Evolutionary conservation across 2,113 vertebrate species (phyloP), one percentile per base, ranked within the genome.

Genomic region (Agelaius phoeniceus): DNA sequence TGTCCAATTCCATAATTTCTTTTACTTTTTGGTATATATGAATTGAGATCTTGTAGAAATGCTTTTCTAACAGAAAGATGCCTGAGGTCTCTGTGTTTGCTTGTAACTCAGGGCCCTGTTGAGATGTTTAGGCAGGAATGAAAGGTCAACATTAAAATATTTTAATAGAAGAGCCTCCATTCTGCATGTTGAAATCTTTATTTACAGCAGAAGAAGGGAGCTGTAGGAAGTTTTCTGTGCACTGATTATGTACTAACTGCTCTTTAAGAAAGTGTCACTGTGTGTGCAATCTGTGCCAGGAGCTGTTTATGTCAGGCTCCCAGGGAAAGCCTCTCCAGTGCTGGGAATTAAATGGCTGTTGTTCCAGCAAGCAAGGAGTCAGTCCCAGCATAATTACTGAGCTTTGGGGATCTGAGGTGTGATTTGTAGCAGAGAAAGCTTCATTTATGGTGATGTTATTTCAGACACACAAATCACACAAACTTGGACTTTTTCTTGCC

Each of bases 21-120:
- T 63, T 73, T 65, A 6, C 15, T 48, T 52, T 52, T 41, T 43
- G 1, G 2, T n/a, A 7, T 54, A 3, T 35, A 24, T 71, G 23
- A 73, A 27, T 66, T 57, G 24, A 35, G 44, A 44, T 95, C n/a
- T 77, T 31, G 13, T 35, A 33, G 35, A 83, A 62, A 8, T 49
- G 14, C 43, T 85, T 79, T 83, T 57, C 33, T 67, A n/a, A 48
- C 22, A 54, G 48, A 75, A 63, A 52, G 49, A 52, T 63, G 55
- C 63, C 37, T 0, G 1, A 75, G 31, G n/a, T 61, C 37, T 43
- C 15, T 46, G 2, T 0, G 1, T 55, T 30, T 84, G 15, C 3
- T 0, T 58, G 31, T 26, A 26, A 11, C 51, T 88, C 41, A 62
- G 37, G 27, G 19, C 26, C 80, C 35, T 81, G 31, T 33, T 3